Base-by-base conservation (phyloP, 2,797 vertebrate genomes). In the Parauchenoglanis ngamensis region DNA sequence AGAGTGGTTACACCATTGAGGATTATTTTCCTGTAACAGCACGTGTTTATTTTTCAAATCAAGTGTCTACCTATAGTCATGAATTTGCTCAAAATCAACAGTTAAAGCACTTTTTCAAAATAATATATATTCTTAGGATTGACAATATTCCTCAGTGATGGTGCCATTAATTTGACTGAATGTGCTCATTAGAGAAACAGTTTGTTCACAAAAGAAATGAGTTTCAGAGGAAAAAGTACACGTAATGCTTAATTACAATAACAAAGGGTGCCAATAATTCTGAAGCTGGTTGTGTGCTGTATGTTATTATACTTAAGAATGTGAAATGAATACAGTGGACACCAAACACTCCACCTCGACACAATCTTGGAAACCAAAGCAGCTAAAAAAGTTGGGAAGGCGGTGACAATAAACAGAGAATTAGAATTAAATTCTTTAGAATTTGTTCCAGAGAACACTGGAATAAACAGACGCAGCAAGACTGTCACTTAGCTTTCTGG, bases 381-480 rank as follows among this genome's bases (percentile, higher is more conserved):
- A 65, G 25, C 3, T 31, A 35, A 54, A 76, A 87, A 76, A 73
- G 15, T 56, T 23, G 0, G n/a, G 21, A 75, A 70, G 70, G 49
- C 44, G 6, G 61, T 35, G 23, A 63, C 54, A 67, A 77, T 76
- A 76, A 87, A 83, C 67, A 6, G 49, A 6, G 59, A 73, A 63
- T 31, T 59, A 46, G 35, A 35, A 35, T 35, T 35, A 35, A 35
- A 35, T 35, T 35, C 35, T 35, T 2, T 35, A 35, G 35, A 35
- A 35, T 35, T 35, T 35, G 35, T 35, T 35, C 35, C 35, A 35
- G 35, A 35, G 35, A 75, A 65, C 49, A 80, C 21, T 46, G 57
- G 25, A n/a, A 82, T 63, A 82, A 65, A 82, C 79, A 65, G 31
- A 57, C 8, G 56, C 19, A 21, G 1, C 59, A 21, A 35, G 56